Conservation (phyloP, 2,113 vertebrate genomes). For the Podilymbus podiceps region DNA sequence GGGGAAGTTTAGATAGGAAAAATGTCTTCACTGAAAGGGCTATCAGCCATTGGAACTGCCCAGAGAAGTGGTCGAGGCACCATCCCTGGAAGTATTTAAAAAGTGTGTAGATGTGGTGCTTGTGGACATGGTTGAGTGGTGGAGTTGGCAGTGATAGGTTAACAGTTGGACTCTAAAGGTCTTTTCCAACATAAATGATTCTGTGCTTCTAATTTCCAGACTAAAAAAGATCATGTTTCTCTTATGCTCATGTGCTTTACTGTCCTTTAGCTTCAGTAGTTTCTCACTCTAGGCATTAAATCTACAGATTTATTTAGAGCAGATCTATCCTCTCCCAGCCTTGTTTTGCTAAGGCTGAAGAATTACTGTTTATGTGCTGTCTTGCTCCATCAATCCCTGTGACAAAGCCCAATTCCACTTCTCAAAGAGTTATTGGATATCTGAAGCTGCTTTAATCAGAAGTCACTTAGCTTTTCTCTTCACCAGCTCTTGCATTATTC, state of each 20-base stretch:
- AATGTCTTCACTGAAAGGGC: no score
- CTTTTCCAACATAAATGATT: no score
- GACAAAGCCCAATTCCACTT: neutral
- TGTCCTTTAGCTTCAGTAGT: neutral
- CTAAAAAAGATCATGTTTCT: neutral
- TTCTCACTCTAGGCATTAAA: neutral
- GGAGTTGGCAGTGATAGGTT: no score
- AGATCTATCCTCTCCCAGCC: neutral
- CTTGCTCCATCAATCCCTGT: neutral
- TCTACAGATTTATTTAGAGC: neutral
- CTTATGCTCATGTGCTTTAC: neutral
- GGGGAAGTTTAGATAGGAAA: no score
- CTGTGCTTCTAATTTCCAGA: neutral
- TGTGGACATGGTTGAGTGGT: no score
- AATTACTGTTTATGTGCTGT: neutral
- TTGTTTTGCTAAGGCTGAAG: neutral
- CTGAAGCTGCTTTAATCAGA: constrained; percentile 12
- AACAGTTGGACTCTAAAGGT: no score
- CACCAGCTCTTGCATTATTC: neutral
- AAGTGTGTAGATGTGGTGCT: no score
- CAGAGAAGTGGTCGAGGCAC: no score
- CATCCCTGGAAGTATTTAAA: no score
- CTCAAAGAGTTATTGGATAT: neutral
- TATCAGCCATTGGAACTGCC: no score
- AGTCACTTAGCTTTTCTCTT: constrained; percentile 3